These are phyloP conservation scores for Zaprionus ornatus DNA, from an alignment of 1,140 invertebrate genomes.

Conservation along the genomic window DNA sequence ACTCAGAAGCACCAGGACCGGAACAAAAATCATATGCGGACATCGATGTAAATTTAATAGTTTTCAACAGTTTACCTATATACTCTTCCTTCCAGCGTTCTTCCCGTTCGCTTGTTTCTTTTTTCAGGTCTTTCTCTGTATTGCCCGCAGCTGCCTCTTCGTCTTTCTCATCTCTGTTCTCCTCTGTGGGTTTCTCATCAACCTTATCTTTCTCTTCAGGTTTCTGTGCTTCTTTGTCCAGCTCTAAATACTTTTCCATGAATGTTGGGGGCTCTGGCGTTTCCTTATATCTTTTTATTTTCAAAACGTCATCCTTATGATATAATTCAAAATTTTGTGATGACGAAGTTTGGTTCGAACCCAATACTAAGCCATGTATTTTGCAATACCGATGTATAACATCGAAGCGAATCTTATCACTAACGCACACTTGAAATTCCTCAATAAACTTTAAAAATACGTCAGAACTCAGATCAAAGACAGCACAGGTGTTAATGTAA, in stretches of 20 bases:
- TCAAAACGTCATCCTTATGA: background rate
- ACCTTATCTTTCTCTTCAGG: conserved; percentile 4
- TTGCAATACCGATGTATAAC: conserved; percentile 41
- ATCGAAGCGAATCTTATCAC: conserved; percentile 28
- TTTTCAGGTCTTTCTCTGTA: background rate
- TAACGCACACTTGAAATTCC: background rate
- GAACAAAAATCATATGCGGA: conserved; percentile 39
- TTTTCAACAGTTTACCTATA: conserved; percentile 22
- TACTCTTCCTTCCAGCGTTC: conserved; percentile 15
- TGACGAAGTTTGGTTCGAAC: background rate
- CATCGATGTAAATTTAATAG: conserved; percentile 37
- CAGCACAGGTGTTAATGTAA: conserved; percentile 23
- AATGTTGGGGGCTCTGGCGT: background rate
- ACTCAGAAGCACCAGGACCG: conserved; percentile 37
- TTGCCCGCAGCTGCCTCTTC: background rate
- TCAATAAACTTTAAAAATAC: conserved; percentile 37
- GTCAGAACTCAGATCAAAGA: conserved; percentile 32
- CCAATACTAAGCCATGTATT: conserved; percentile 4
- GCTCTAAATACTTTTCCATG: background rate
- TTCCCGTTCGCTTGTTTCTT: background rate
- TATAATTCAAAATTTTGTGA: background rate
- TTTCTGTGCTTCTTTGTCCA: background rate
- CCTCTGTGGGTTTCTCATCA: background rate
- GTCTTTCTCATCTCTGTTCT: conserved; percentile 9
- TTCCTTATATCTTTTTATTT: background rate